These are phyloP conservation scores for Vespertilio murinus DNA, from an alignment of 2,797 vertebrate species.

Conservation along the genomic window DNA sequence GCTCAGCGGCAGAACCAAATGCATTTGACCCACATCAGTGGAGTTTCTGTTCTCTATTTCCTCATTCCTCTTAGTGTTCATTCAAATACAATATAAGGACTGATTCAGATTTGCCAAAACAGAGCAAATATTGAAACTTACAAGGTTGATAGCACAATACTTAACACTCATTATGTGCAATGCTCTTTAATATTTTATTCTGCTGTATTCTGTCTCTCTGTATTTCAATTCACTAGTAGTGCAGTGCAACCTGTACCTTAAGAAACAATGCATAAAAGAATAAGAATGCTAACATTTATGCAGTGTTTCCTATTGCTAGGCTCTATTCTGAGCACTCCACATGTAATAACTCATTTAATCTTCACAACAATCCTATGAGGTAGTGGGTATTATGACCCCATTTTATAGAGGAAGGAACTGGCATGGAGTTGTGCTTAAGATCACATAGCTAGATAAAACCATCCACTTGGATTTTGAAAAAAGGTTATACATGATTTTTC, in stretches of 20 bases:
- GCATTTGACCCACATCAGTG: neutral
- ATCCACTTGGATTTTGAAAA: neutral
- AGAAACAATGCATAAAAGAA: constrained; percentile 39
- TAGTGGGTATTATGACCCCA: neutral
- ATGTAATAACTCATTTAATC: neutral
- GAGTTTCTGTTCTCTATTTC: constrained; percentile 36
- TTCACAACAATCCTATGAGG: neutral
- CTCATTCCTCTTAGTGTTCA: neutral
- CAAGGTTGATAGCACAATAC: neutral
- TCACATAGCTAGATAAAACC: neutral
- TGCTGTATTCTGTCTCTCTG: neutral
- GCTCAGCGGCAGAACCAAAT: neutral
- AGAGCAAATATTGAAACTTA: constrained; percentile 1
- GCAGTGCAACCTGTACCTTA: constrained; percentile 33
- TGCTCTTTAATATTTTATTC: neutral
- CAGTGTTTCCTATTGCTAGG: neutral
- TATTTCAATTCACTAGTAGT: neutral
- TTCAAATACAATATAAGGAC: neutral
- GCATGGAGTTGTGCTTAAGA: neutral
- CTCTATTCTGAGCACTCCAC: constrained; percentile 33
- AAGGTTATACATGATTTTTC: constrained; percentile 19
- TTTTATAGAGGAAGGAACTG: constrained; percentile 26
- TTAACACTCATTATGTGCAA: neutral
- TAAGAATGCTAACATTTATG: constrained; percentile 1
- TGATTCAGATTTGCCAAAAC: constrained; percentile 15